These are phyloP conservation scores for Thaumatotibia leucotreta DNA, from an alignment of 1,140 invertebrate species.

Conservation along the genomic window DNA sequence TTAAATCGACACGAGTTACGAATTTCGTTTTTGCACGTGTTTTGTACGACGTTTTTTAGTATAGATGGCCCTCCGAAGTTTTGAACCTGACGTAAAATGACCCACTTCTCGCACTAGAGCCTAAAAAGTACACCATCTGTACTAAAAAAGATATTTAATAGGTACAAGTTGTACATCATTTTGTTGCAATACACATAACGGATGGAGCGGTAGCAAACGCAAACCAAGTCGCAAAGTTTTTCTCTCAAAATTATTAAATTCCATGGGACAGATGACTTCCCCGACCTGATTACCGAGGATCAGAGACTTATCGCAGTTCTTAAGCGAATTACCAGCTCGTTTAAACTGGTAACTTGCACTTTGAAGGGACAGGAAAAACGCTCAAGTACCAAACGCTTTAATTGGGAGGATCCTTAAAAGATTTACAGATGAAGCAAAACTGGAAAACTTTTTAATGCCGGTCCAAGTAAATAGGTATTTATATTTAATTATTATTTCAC, in stretches of 20 bases:
- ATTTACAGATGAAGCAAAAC: background rate
- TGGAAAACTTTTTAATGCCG: too few relatives aligned
- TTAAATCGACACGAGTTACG: too few relatives aligned
- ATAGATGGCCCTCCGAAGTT: too few relatives aligned
- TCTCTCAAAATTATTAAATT: conserved; percentile 23
- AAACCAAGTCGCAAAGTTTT: background rate
- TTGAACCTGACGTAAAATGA: too few relatives aligned
- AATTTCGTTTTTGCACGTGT: too few relatives aligned
- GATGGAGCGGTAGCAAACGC: background rate
- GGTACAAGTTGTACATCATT: too few relatives aligned
- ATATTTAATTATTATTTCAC: too few relatives aligned
- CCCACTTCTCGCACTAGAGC: too few relatives aligned
- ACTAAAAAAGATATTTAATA: too few relatives aligned
- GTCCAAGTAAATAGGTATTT: too few relatives aligned
- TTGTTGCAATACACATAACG: background rate
- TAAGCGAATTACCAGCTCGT: background rate
- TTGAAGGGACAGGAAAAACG: background rate
- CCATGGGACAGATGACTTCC: conserved; percentile 12
- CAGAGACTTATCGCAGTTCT: background rate
- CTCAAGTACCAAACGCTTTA: background rate
- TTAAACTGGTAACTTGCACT: background rate
- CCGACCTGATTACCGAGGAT: background rate
- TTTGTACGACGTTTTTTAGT: too few relatives aligned
- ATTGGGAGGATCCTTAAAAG: background rate
- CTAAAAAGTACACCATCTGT: too few relatives aligned